phyloP scores from a whole-genome alignment of 2,113 vertebrate genomes.

The Illadopsis cleaveri region DNA sequence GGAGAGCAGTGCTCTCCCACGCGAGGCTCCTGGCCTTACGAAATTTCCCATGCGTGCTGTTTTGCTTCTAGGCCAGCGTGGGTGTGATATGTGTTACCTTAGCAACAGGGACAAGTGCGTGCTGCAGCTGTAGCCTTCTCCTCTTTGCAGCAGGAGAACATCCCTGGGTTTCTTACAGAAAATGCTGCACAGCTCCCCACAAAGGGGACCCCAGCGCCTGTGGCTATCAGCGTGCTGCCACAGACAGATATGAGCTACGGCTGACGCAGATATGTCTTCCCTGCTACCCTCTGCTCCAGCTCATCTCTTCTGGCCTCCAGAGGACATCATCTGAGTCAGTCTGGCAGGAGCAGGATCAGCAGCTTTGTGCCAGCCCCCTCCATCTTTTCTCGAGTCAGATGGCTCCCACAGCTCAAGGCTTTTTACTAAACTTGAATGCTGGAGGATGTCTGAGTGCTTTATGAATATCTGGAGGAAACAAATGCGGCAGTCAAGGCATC shows the following conservation, averaged over 20 bases:
- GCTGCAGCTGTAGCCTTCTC: conserved; percentile 31
- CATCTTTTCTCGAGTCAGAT: not conserved
- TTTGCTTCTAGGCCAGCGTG: not conserved
- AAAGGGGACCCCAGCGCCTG: not conserved
- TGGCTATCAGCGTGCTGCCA: not conserved
- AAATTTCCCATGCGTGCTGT: not conserved
- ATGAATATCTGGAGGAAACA: not conserved
- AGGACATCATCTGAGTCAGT: not conserved
- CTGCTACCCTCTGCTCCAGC: not conserved
- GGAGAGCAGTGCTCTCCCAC: not conserved
- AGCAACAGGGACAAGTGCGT: conserved; percentile 19
- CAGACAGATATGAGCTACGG: not conserved
- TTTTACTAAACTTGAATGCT: not conserved
- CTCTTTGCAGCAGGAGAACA: not conserved
- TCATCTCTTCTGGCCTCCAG: not conserved
- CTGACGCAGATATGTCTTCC: not conserved
- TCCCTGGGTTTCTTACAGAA: not conserved
- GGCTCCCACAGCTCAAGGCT: conserved; percentile 1
- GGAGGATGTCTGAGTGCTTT: not conserved
- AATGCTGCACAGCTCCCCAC: not conserved
- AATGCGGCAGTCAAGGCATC: not conserved
- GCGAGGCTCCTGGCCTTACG: not conserved
- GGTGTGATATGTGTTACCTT: conserved; percentile 17
- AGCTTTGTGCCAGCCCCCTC: conserved; percentile 2
- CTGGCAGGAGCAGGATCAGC: conserved; percentile 14